phyloP scores from a whole-genome alignment of 1,140 invertebrate species.

The Zophobas atratus region DNA sequence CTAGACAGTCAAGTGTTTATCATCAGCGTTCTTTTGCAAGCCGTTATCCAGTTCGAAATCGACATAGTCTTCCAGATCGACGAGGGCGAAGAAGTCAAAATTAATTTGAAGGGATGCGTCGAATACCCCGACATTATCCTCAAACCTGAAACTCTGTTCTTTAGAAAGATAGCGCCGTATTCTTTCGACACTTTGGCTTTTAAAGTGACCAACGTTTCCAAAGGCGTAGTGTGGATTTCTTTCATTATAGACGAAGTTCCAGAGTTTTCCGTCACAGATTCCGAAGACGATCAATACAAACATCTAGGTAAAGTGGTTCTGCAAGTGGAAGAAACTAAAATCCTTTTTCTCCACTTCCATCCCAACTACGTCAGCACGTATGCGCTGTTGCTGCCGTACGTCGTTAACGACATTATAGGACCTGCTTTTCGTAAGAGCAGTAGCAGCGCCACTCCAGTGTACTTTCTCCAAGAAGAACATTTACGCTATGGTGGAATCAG shows the following conservation, averaged over 20 bases:
- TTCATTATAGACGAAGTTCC: slow-evolving; percentile 51
- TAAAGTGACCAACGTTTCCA: slow-evolving; percentile 45
- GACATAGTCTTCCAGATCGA: slow-evolving; percentile 43
- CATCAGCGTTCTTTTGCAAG: slow-evolving; percentile 41
- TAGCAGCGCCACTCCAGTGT: background rate
- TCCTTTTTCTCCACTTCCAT: slow-evolving; percentile 53
- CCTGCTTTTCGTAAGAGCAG: background rate
- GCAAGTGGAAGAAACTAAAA: slow-evolving; percentile 39
- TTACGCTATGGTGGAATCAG: background rate
- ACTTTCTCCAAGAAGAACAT: slow-evolving; percentile 1
- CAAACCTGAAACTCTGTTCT: slow-evolving; percentile 52
- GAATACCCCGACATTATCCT: slow-evolving; percentile 46
- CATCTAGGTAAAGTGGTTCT: slow-evolving; percentile 31
- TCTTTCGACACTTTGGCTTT: slow-evolving; percentile 44
- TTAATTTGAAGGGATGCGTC: slow-evolving; percentile 52
- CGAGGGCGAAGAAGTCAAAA: slow-evolving; percentile 37
- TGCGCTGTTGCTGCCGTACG: slow-evolving; percentile 53
- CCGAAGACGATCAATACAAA: slow-evolving; percentile 38
- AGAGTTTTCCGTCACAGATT: slow-evolving; percentile 49
- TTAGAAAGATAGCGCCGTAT: slow-evolving; percentile 52
- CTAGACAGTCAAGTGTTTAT: slow-evolving; percentile 49
- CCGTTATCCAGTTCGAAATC: background rate
- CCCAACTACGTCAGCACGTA: slow-evolving; percentile 54
- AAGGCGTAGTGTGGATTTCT: slow-evolving; percentile 12
- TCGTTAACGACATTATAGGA: slow-evolving; percentile 43